Evolutionary conservation across 1,140 invertebrate genomes (phyloP).

Genomic region (Aphaenogaster ashmeadi): DNA sequence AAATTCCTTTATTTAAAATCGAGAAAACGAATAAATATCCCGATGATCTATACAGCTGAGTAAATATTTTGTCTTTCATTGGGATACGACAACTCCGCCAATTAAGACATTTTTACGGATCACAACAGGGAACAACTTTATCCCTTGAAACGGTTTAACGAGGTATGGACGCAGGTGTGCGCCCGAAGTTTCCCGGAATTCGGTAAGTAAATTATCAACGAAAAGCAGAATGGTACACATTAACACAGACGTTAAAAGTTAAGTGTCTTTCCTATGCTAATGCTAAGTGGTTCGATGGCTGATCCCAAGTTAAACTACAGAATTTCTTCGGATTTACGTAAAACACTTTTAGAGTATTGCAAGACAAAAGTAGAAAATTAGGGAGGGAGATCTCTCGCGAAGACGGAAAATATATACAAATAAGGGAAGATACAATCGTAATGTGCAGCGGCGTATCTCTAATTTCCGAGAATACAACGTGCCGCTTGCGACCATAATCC

Average conservation of each 20-base stretch:
- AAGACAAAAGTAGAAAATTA: not conserved
- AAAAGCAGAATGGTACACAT: slow-evolving; percentile 6
- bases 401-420: not conserved
- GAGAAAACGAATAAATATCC: not conserved
- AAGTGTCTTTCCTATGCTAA: not conserved
- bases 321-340: not conserved
- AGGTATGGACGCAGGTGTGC: not conserved
- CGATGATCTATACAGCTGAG: not conserved
- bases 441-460: not conserved
- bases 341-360: not conserved
- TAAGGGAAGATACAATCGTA: slow-evolving; percentile 9
- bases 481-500: not conserved
- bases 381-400: not conserved
- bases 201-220: not conserved
- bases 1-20: slow-evolving; percentile 14
- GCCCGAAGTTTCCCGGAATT: not conserved
- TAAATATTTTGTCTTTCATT: not conserved
- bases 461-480: slow-evolving; percentile 5
- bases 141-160: not conserved
- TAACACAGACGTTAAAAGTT: slow-evolving; percentile 7
- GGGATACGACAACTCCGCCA: not conserved
- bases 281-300: slow-evolving; percentile 10
- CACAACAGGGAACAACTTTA: not conserved
- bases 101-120: slow-evolving; percentile 28
- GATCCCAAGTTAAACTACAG: not conserved